A percentile compares a stretch with the other conserved stretches of the same genome.
phyloP scores from a whole-genome alignment of 2,888 invertebrate species.

The Steromphala cineraria region DNA sequence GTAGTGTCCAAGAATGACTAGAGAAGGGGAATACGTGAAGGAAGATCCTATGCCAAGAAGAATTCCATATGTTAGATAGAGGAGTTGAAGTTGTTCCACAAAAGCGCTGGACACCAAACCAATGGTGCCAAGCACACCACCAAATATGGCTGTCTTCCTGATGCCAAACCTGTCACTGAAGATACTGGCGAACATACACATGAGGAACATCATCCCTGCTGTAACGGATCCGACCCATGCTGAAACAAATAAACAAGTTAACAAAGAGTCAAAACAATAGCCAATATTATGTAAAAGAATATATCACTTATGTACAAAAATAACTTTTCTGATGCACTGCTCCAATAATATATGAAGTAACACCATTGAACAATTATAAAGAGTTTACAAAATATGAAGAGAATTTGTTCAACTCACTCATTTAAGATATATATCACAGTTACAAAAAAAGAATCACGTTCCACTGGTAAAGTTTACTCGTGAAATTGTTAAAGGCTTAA shows the following conservation, averaged over 20 bases:
- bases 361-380: too few species aligned
- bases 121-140: constrained; percentile 85
- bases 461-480: too few species aligned
- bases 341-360: too few species aligned
- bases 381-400: too few species aligned
- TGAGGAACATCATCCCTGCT: constrained; percentile 91
- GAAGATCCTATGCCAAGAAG: constrained; percentile 93
- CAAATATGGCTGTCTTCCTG: constrained; percentile 87
- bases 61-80: constrained; percentile 91
- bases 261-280: too few species aligned
- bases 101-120: constrained; percentile 90
- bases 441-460: too few species aligned
- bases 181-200: constrained; percentile 91
- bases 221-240: constrained; percentile 91
- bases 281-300: too few species aligned
- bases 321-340: too few species aligned
- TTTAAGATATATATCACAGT: too few species aligned
- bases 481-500: too few species aligned
- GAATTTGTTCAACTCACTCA: too few species aligned
- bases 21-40: constrained; percentile 91
- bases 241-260: constrained; percentile 76
- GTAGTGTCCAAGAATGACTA: constrained; percentile 94
- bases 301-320: too few species aligned
- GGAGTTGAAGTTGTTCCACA: constrained; percentile 82
- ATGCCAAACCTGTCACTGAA: constrained; percentile 91